Evolutionary conservation across 2,113 vertebrate species (phyloP).

Genomic region (Montifringilla adamsi): DNA sequence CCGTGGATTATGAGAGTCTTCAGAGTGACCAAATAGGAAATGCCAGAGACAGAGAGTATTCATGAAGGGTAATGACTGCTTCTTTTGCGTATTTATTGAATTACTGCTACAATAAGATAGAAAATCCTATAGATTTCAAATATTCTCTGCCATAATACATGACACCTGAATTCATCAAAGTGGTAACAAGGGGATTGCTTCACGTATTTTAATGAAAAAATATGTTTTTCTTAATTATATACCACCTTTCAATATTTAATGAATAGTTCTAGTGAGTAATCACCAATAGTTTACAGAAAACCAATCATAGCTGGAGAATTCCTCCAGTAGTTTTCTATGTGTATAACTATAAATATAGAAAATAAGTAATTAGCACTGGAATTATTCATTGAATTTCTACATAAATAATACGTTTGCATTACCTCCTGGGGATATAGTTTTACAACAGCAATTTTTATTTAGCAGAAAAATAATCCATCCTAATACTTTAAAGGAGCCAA

Average conservation of each 20-base stretch:
- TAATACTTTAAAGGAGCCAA: neutral
- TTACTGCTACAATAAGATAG: neutral
- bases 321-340: neutral
- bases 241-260: constrained; percentile 46
- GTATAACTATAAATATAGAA: neutral
- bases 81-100: constrained; percentile 13
- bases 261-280: constrained; percentile 10
- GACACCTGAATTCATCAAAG: constrained; percentile 2
- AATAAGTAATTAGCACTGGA: constrained; percentile 30
- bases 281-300: neutral
- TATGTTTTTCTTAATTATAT: constrained; percentile 29
- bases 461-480: neutral
- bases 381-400: constrained; percentile 5
- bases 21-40: neutral
- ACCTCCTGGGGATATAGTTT: neutral
- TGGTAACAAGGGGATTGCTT: constrained; percentile 3
- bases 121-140: constrained; percentile 10
- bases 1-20: neutral
- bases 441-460: constrained; percentile 6
- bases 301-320: neutral
- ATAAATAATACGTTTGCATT: constrained; percentile 16
- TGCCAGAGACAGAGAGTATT: neutral
- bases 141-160: neutral
- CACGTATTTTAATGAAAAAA: constrained; percentile 1
- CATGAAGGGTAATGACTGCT: neutral